Conservation (phyloP, 2,888 invertebrate species). For the Allophyes oxyacanthae region DNA sequence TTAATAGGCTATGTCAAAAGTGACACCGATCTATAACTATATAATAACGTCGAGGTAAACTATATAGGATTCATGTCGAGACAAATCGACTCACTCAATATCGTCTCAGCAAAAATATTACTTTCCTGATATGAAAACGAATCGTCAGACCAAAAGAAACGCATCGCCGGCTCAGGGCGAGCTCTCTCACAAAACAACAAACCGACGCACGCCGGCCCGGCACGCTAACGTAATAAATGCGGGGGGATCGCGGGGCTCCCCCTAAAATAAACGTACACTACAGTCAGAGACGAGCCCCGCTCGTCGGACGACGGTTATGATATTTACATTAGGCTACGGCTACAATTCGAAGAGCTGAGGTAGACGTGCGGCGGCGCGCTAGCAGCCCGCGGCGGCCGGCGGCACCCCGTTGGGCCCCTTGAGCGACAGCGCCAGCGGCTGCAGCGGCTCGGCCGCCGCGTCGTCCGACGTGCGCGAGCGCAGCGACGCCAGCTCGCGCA, state of each 20-base stretch:
- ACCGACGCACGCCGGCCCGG: conserved; percentile 51
- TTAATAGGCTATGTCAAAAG: conserved; percentile 88
- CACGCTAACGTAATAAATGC: conserved; percentile 69
- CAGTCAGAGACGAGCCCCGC: conserved; percentile 57
- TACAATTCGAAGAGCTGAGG: conserved; percentile 84
- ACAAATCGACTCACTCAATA: conserved; percentile 71
- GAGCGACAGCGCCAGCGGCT: conserved; percentile 63
- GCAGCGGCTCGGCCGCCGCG: conserved; percentile 75
- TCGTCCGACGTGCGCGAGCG: conserved; percentile 79
- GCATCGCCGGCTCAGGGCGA: conserved; percentile 56
- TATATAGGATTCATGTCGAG: conserved; percentile 84
- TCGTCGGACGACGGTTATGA: conserved; percentile 40
- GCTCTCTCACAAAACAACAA: conserved; percentile 59
- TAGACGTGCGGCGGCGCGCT: conserved; percentile 62
- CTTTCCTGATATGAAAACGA: conserved; percentile 79
- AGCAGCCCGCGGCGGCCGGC: conserved; percentile 56
- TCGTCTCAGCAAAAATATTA: conserved; percentile 75
- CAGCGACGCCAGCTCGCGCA: conserved; percentile 85
- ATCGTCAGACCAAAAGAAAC: conserved; percentile 67
- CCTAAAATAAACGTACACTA: conserved; percentile 65
- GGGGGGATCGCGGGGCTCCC: conserved; percentile 66
- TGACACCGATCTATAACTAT: conserved; percentile 84
- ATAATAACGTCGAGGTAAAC: conserved; percentile 84
- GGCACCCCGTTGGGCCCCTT: conserved; percentile 66
- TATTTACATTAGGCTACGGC: conserved; percentile 71